These are phyloP conservation scores for Amphilophus citrinellus DNA, from an alignment of 2,113 vertebrate genomes.

Conservation along the genomic window DNA sequence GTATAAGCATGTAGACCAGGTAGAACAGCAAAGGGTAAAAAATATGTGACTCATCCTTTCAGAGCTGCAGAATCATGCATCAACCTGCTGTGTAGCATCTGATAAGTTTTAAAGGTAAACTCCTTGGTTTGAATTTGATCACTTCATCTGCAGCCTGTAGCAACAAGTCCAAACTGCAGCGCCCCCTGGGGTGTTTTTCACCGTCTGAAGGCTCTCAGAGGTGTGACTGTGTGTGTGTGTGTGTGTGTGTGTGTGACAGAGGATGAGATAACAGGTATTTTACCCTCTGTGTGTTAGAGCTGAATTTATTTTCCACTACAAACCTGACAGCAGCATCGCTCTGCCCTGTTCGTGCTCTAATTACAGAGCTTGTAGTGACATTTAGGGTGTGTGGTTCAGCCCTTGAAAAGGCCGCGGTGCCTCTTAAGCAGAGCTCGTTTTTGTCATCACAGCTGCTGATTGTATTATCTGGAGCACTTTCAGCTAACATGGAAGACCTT, in stretches of 20 bases:
- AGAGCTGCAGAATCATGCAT: not conserved
- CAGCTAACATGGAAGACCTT: slow-evolving; percentile 24
- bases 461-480: slow-evolving; percentile 43
- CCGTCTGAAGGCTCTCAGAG: not conserved
- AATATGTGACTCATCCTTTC: not conserved
- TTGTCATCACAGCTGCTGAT: slow-evolving; percentile 7
- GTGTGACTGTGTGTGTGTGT: not conserved
- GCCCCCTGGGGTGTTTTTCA: not conserved
- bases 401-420: slow-evolving; percentile 19
- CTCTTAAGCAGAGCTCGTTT: slow-evolving; percentile 25
- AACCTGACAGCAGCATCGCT: not conserved
- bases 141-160: not conserved
- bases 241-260: not conserved
- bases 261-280: not conserved
- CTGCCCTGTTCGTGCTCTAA: not conserved
- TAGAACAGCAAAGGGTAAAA: not conserved
- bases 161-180: not conserved
- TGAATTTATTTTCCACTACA: slow-evolving; percentile 1
- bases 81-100: not conserved
- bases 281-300: not conserved
- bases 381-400: slow-evolving; percentile 10
- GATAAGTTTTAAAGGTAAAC: not conserved
- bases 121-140: not conserved
- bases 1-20: not conserved
- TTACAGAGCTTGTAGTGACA: not conserved